Percentiles rank a stretch among this genome's conserved stretches.
Conservation (phyloP, 2,888 invertebrate species). For the Ceratothoa steindachneri region DNA sequence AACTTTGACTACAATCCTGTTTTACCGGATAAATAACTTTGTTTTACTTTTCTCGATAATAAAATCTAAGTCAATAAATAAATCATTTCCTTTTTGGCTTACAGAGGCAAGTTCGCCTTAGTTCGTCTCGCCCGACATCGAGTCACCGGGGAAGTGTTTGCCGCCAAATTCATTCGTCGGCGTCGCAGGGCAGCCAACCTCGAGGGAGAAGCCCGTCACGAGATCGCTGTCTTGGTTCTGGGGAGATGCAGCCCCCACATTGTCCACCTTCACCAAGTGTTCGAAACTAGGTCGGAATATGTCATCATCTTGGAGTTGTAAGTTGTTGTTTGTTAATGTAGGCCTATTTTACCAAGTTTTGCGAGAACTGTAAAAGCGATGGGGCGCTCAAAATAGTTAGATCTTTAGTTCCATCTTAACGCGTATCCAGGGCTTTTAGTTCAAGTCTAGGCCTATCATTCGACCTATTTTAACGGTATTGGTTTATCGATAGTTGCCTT, state of each 20-base stretch:
- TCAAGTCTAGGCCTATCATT: too few species aligned
- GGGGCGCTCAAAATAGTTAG: too few species aligned
- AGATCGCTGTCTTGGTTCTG: slow-evolving; percentile 55
- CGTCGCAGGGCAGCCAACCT: slow-evolving; percentile 52
- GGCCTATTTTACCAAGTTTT: too few species aligned
- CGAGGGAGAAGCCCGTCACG: slow-evolving; percentile 55
- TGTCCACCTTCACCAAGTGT: slow-evolving; percentile 55
- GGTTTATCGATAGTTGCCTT: too few species aligned
- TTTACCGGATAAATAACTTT: too few species aligned
- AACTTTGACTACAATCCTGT: too few species aligned
- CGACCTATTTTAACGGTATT: too few species aligned
- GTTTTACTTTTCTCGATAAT: too few species aligned
- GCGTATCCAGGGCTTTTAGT: too few species aligned
- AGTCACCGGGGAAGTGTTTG: slow-evolving; percentile 53
- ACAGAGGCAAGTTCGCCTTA: slow-evolving; percentile 57
- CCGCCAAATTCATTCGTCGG: slow-evolving; percentile 56
- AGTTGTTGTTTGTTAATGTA: slow-evolving; percentile 49
- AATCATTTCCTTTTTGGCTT: slow-evolving; percentile 34
- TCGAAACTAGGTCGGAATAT: slow-evolving; percentile 54
- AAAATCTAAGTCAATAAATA: too few species aligned
- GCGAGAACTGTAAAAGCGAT: too few species aligned
- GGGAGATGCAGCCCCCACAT: slow-evolving; percentile 53
- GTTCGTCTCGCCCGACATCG: slow-evolving; percentile 54
- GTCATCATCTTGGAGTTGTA: slow-evolving; percentile 57
- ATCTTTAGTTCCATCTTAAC: not conserved